These are phyloP conservation scores for Odontothrips loti DNA, from an alignment of 2,888 invertebrate genomes.

Conservation along the genomic window DNA sequence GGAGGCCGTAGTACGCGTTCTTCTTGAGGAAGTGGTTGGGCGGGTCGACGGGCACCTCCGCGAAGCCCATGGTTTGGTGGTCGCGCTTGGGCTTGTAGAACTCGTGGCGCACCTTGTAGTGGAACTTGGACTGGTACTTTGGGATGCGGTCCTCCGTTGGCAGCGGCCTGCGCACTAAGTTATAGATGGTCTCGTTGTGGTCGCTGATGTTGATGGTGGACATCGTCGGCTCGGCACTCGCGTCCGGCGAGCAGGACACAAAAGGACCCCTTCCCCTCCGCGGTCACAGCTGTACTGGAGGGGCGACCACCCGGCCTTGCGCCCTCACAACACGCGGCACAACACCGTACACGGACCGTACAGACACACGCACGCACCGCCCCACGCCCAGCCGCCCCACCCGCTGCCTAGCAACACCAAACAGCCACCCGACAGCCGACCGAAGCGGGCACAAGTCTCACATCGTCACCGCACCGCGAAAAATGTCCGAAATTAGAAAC, in stretches of 20 bases:
- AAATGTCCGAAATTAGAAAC: no score
- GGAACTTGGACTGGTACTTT: conserved; percentile 54
- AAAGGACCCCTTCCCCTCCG: neutral
- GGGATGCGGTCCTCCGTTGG: conserved; percentile 50
- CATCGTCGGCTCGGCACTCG: neutral
- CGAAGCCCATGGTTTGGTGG: conserved; percentile 62
- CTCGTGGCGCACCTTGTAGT: conserved; percentile 46
- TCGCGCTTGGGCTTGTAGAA: conserved; percentile 42
- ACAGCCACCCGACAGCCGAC: neutral
- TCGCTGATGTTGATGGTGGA: conserved; percentile 54
- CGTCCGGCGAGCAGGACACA: neutral
- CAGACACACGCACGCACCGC: neutral
- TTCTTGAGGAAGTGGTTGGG: conserved; percentile 62
- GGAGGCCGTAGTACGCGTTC: conserved; percentile 49
- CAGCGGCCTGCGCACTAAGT: conserved; percentile 53
- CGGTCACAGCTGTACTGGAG: neutral
- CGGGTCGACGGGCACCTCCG: conserved; percentile 56
- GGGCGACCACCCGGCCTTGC: no score
- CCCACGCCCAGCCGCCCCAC: neutral
- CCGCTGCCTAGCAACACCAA: neutral
- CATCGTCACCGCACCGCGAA: neutral
- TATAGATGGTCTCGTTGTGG: conserved; percentile 64
- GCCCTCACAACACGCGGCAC: no score
- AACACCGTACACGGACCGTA: neutral
- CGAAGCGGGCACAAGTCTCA: no score